These are phyloP conservation scores for Sebastolobus alascanus DNA, from an alignment of 2,797 vertebrate genomes.

Conservation along the genomic window DNA sequence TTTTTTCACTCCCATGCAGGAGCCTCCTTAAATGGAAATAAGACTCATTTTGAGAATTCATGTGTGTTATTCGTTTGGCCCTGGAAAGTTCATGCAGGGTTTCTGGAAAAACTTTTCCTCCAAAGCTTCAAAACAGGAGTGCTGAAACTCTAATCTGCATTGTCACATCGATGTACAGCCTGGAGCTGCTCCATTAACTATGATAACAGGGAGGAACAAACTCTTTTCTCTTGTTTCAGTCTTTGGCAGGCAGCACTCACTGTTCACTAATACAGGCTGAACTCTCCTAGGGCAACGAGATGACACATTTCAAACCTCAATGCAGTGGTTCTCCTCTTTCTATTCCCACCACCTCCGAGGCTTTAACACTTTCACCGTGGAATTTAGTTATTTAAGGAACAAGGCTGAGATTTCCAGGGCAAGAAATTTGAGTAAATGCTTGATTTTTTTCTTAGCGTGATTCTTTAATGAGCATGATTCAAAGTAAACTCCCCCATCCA, in stretches of 20 bases:
- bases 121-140: constrained; percentile 57
- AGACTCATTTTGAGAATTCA: constrained; percentile 46
- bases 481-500: constrained; percentile 54
- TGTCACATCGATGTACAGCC: constrained; percentile 73
- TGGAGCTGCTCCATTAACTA: constrained; percentile 72
- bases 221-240: constrained; percentile 64
- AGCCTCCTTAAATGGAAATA: constrained; percentile 45
- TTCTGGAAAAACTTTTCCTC: constrained; percentile 58
- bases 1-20: background rate
- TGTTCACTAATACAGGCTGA: constrained; percentile 65
- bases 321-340: constrained; percentile 45
- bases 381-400: constrained; percentile 47
- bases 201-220: constrained; percentile 72
- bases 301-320: constrained; percentile 65
- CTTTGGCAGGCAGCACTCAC: constrained; percentile 57
- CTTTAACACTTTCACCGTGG: constrained; percentile 30
- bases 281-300: constrained; percentile 67
- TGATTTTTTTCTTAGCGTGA: constrained; percentile 11
- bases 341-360: constrained; percentile 55
- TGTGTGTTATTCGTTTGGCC: constrained; percentile 45
- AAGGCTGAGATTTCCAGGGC: constrained; percentile 45
- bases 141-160: constrained; percentile 68
- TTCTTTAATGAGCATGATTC: constrained; percentile 64
- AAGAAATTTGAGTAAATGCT: constrained; percentile 27
- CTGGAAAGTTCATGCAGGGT: constrained; percentile 63